Evolutionary conservation across 2,113 vertebrate species (phyloP).

Genomic region (Chlamydotis undulata): DNA sequence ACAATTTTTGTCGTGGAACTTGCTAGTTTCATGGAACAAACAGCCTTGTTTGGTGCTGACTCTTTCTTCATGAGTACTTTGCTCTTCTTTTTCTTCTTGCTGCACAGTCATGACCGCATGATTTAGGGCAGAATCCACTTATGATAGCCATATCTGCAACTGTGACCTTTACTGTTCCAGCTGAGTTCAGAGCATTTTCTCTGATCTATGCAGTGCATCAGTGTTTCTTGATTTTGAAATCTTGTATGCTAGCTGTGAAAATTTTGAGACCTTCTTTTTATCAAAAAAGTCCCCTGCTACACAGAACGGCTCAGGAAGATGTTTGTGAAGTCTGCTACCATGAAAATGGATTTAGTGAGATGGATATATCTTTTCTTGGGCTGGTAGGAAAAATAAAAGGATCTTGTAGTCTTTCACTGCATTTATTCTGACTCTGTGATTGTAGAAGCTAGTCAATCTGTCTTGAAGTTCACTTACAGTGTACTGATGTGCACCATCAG

Average conservation of each 20-base stretch:
- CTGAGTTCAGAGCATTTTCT: background rate
- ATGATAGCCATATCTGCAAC: background rate
- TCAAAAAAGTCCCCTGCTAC: background rate
- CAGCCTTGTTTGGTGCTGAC: background rate
- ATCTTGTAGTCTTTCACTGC: background rate
- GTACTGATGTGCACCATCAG: background rate
- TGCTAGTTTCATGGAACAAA: background rate
- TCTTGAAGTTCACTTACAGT: background rate
- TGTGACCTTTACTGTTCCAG: background rate
- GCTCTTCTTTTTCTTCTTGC: background rate
- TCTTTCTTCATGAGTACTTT: constrained; percentile 1
- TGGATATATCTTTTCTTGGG: background rate
- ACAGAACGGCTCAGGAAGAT: background rate
- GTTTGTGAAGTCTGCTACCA: background rate
- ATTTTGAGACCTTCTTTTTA: background rate
- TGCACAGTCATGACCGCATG: background rate
- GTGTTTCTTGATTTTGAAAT: background rate
- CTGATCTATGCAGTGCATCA: background rate
- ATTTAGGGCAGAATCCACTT: constrained; percentile 4
- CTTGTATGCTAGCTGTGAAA: background rate
- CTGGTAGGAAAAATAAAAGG: background rate
- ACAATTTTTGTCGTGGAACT: background rate
- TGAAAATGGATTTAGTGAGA: background rate
- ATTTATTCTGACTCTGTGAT: background rate
- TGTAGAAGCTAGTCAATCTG: background rate